phyloP scores from a whole-genome alignment of 2,113 vertebrate genomes.

The Bettongia penicillata region DNA sequence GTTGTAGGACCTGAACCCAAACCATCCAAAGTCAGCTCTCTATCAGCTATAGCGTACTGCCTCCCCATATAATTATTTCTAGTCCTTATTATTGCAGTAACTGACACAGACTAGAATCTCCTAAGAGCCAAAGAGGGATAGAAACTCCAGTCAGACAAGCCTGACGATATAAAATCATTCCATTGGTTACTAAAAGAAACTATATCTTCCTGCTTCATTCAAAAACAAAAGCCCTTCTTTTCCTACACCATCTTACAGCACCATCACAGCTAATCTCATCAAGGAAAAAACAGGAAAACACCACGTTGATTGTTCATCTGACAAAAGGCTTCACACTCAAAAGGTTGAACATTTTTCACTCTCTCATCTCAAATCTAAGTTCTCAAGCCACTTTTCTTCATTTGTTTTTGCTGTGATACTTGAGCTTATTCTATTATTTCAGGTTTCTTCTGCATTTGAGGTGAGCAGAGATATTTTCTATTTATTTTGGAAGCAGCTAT shows the following conservation, averaged over 20 bases:
- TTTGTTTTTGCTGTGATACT: not conserved
- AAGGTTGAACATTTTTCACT: not conserved
- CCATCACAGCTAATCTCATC: not conserved
- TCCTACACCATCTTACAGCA: not conserved
- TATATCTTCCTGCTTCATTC: not conserved
- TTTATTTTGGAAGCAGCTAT: not conserved
- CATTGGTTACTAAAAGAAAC: not conserved
- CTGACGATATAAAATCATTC: not conserved
- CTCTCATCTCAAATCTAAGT: not conserved
- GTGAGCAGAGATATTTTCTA: not conserved
- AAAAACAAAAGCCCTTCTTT: not conserved
- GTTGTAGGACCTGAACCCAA: not conserved
- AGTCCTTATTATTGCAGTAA: not conserved
- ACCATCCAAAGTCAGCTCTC: not conserved
- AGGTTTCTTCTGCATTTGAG: not conserved
- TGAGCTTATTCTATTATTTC: rapidly evolving
- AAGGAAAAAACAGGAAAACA: not conserved
- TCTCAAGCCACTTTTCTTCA: not conserved
- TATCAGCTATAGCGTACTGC: not conserved
- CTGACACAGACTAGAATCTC: not conserved
- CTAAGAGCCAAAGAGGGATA: not conserved
- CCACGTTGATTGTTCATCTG: not conserved
- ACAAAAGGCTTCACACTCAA: not conserved
- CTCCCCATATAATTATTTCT: not conserved
- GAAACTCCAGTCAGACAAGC: not conserved